A percentile compares a stretch with the other conserved stretches of the same genome.
Evolutionary conservation across 1,140 invertebrate genomes (phyloP).

Genomic region (Sycobia sp.): DNA sequence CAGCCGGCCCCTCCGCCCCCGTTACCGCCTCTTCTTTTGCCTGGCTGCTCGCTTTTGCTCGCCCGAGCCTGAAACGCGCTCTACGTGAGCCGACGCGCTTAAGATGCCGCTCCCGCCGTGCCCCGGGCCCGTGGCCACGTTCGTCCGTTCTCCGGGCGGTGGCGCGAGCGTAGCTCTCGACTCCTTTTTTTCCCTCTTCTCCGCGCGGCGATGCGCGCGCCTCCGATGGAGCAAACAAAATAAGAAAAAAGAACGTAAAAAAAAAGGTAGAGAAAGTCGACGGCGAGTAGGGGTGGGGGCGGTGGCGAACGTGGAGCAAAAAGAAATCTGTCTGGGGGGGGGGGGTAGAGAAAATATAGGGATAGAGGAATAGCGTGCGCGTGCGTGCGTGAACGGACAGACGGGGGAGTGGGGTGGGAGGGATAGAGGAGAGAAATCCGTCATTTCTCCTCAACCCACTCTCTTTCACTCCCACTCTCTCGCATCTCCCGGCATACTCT

Average conservation of each 20-base stretch:
- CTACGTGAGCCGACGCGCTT: conserved; percentile 42
- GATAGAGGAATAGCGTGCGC: conserved; percentile 30
- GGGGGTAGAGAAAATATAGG: conserved; percentile 5
- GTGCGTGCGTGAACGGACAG: conserved; percentile 31
- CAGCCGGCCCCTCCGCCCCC: background rate
- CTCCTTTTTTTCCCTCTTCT: no score
- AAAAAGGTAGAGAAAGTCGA: conserved; percentile 26
- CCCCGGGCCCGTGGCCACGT: no score
- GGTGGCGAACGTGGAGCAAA: no score
- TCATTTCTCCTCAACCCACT: conserved; percentile 35
- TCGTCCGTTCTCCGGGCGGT: no score
- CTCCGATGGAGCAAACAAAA: background rate
- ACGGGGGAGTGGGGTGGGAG: no score
- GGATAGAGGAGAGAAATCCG: no score
- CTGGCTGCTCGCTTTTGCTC: conserved; percentile 44
- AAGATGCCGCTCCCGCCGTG: conserved; percentile 27
- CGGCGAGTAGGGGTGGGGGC: conserved; percentile 26
- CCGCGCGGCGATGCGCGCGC: background rate
- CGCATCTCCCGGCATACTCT: background rate
- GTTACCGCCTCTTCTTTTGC: background rate
- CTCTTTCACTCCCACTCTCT: background rate
- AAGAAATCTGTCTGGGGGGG: no score
- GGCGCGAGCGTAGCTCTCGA: no score
- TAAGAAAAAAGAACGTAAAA: conserved; percentile 36
- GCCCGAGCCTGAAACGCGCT: conserved; percentile 45